Conservation (phyloP, 2,113 vertebrate species). For the Ia io region DNA sequence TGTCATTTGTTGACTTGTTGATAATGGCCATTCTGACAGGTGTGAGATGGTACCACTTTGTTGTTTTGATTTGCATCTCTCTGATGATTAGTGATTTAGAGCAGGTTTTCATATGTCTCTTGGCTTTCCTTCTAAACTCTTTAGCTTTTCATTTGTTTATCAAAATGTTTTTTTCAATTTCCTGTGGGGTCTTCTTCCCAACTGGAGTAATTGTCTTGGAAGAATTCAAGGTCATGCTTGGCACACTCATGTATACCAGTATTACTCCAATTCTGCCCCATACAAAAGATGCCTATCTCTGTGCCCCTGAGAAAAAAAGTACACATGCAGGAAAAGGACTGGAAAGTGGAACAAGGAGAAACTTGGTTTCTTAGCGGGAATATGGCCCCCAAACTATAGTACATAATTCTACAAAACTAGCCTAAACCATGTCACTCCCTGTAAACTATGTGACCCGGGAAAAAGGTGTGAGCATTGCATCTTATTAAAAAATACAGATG, state of each 20-base stretch:
- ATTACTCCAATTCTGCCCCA: neutral
- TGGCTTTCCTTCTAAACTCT: neutral
- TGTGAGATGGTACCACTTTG: no score
- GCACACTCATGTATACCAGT: neutral
- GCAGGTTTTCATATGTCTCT: no score
- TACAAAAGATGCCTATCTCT: neutral
- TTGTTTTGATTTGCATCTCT: no score
- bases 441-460: neutral
- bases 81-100: no score
- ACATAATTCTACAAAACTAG: neutral
- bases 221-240: neutral
- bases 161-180: neutral
- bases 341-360: neutral
- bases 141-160: neutral
- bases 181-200: neutral
- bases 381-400: neutral
- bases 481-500: neutral
- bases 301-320: neutral
- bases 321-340: neutral
- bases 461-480: neutral
- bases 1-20: no score
- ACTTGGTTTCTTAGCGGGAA: neutral
- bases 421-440: neutral
- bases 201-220: neutral
- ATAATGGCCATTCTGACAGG: no score